Evolutionary conservation across 2,888 invertebrate genomes (phyloP), one percentile per base, ranked within the genome.

Genomic region (Nomada ferruginata): DNA sequence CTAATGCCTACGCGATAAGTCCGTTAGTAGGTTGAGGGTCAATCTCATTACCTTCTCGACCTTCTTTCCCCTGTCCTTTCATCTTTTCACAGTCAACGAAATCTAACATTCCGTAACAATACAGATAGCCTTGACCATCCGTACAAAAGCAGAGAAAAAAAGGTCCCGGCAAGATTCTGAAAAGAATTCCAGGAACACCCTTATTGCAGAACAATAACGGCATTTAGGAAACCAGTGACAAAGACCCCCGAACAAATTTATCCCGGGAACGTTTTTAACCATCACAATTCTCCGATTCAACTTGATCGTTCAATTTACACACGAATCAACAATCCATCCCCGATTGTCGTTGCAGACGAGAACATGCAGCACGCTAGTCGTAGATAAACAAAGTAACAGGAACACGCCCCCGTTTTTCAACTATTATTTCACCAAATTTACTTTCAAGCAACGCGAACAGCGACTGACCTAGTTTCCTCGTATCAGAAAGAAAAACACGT

Each of bases 401-500:
- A 20, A 44, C 60, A 71, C 52, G 50, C 36, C n/a, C 60, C 29
- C 23, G 57, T 57, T 53, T 61, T 61, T 52, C 59, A 36, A 59
- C 26, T 60, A 72, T 66, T 63, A 66, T 71, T 79, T 71, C 66
- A 63, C 53, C 72, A 75, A 85, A 81, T 82, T 79, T 77, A 72
- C 76, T 75, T 64, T 72, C 60, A 13, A 53, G n/a, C 78, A 71
- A 70, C 64, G 53, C 52, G 76, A 63, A 63, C 65, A 73, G 72
- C 36, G 60, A 9, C 53, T 75, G 84, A 88, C 84, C 84, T 60
- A 87, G 60, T 84, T 69, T 74, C 73, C 53, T n/a, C 44, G 11
- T 36, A 50, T 15, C 52, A 66, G 66, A 68, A 83, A 83, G 79
- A 81, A 82, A 81, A 87, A 86, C 63, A 76, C 77, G 71, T 63